Evolutionary conservation across 2,113 vertebrate species (phyloP), one percentile per base, ranked within the genome.

Genomic region (Craseonycteris thonglongyai): DNA sequence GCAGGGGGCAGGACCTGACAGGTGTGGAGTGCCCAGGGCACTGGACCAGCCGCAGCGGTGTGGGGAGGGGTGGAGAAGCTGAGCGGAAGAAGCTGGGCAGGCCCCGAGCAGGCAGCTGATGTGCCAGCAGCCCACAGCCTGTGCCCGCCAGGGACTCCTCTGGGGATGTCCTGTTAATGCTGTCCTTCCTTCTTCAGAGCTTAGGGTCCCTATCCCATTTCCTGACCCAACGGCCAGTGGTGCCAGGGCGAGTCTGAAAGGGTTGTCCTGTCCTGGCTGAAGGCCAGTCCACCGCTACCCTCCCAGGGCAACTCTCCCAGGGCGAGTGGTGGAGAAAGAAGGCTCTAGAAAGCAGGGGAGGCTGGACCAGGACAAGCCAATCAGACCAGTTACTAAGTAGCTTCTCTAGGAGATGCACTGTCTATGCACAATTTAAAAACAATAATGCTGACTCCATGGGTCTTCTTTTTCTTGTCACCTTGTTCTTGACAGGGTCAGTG

Each of bases 151-250:
- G 47, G 6, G 9, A 13, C n/a, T 49, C 26, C 54, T 68, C 24
- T 1, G 38, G 40, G 68, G 26, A 7, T 1, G 1, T 18, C 21
- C 51, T 6, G n/a, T 13, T n/a, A 56, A 9, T 1, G 28, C 8
- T 51, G 24, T 5, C 9, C 33, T 28, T 58, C 38, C 61, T 58
- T 14, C 47, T 24, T 19, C 19, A 6, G 49, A 13, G 6, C 15
- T 56, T 13, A 28, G 33, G 45, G 13, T 38, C 45, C 18, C 47
- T 13, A 61, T 12, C 19, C n/a, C 8, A 11, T 35, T 61, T 68
- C 26, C 56, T 5, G 16, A 72, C 40, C 71, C 54, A 24, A 49
- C 45, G 18, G 12, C 65, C 40, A n/a, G 33, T 5, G 8, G 18
- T 0, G 0, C 51, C 63, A 16, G 7, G 28, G 42, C 4, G 2